Base-by-base conservation (phyloP, 53 echinoderm and acorn worm genomes). In the Astropecten irregularis region DNA sequence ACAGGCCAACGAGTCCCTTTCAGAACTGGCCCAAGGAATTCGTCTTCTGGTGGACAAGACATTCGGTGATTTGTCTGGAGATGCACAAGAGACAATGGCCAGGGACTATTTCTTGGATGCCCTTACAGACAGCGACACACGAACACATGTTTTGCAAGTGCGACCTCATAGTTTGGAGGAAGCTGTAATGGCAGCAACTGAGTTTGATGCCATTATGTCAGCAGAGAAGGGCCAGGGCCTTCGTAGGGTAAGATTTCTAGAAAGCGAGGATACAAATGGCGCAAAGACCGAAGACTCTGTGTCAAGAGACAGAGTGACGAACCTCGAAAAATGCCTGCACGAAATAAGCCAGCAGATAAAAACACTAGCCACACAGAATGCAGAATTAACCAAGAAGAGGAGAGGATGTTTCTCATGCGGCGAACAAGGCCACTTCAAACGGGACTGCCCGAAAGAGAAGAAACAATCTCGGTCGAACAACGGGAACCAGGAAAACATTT, bases 21-120 rank as follows among this genome's bases (percentile, higher is more conserved):
- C 68, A 25, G 46, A 68, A 28, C 68, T 68, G 1, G 68, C 68
- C 33, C 68, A 68, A 16, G 68, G 23, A 23, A 46, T 68, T 3
- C 27, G 27, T 42, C 28, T 68, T 40, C 68, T 68, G 10, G 46
- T 68, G 7, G 48, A 68, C 44, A 47, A 68, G 68, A 68, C 26
- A 3, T 68, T 47, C 26, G 68, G 68, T 2, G 68, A 68, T 9
- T 28, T 68, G 9, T 35, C 68, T 44, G 15, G 44, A n/a, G 68
- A 22, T 42, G 68, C 28, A 6, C 28, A 28, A 15, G 60, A 30
- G 32, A 62, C 62, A 27, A 62, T 62, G 62, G 62, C 62, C 15
- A 62, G 62, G 29, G 56, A 56, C 56, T 56, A 56, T 20, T 56
- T 27, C 28, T 56, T 56, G 56, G 56, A 56, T 56, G 56, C 27